Evolutionary conservation across 2,797 vertebrate species (phyloP).

Genomic region (Scolopax bukidnonensis): DNA sequence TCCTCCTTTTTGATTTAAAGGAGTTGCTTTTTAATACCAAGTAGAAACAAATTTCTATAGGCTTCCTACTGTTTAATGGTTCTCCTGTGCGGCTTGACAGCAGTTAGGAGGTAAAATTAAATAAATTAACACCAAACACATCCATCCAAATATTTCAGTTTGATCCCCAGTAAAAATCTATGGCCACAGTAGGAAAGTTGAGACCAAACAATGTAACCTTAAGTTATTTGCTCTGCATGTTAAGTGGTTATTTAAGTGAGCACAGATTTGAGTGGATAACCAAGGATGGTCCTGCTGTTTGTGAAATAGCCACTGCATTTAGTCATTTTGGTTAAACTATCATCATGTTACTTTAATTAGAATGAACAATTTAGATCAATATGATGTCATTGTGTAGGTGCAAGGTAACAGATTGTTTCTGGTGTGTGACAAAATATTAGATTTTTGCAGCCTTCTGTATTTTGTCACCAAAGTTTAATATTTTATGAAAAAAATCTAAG

Average conservation of each 20-base stretch:
- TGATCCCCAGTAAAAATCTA: background rate
- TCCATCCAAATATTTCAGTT: background rate
- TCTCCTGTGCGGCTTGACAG: background rate
- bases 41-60: background rate
- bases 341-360: background rate
- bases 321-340: background rate
- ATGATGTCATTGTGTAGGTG: fast-evolving
- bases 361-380: background rate
- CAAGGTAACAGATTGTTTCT: background rate
- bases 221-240: background rate
- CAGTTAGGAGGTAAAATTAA: background rate
- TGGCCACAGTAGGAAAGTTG: background rate
- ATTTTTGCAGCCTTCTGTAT: background rate
- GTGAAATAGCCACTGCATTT: background rate
- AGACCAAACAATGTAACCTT: background rate
- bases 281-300: background rate
- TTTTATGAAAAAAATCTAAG: background rate
- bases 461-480: background rate
- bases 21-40: background rate
- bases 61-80: background rate
- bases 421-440: background rate
- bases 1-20: no score
- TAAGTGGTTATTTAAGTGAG: background rate
- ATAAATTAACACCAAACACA: background rate
- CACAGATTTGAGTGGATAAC: background rate